These are phyloP conservation scores for Plebejus argus DNA, from an alignment of 2,888 invertebrate species.

Conservation along the genomic window DNA sequence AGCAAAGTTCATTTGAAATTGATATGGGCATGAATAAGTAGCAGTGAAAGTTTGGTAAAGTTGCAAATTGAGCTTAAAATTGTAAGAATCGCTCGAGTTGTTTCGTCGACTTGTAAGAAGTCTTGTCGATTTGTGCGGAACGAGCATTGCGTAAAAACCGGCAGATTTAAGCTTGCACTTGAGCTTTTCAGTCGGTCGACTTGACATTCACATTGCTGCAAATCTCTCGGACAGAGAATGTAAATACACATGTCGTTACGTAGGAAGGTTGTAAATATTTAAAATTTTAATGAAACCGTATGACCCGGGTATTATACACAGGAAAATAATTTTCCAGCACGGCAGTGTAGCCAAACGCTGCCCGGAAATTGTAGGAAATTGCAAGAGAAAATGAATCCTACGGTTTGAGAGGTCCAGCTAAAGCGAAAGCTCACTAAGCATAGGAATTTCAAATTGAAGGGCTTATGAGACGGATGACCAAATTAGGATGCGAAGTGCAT, in stretches of 20 bases:
- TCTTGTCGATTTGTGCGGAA: neutral
- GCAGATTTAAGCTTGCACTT: constrained; percentile 35
- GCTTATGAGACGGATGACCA: constrained; percentile 20
- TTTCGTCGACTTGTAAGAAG: neutral
- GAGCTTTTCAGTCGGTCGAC: constrained; percentile 32
- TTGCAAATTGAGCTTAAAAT: neutral
- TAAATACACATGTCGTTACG: neutral
- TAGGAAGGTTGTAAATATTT: constrained; percentile 41
- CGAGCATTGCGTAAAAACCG: constrained; percentile 14
- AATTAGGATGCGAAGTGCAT: constrained; percentile 21
- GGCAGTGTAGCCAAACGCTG: constrained; percentile 68
- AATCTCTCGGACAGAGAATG: neutral
- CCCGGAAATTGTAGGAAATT: constrained; percentile 81
- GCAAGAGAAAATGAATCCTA: constrained; percentile 78
- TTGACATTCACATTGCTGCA: constrained; percentile 11
- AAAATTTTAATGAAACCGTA: constrained; percentile 43
- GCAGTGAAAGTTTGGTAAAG: neutral
- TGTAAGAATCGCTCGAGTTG: neutral
- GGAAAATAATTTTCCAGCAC: constrained; percentile 71
- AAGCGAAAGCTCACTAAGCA: constrained; percentile 46
- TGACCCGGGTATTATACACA: constrained; percentile 50
- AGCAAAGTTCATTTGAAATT: neutral
- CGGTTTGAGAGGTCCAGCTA: constrained; percentile 67
- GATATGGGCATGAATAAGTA: neutral
- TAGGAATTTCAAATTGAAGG: constrained; percentile 31